A percentile compares a stretch with the other conserved stretches of the same genome.
phyloP scores from a whole-genome alignment of 2,888 invertebrate genomes.

The Archaeoteleia sp. region DNA sequence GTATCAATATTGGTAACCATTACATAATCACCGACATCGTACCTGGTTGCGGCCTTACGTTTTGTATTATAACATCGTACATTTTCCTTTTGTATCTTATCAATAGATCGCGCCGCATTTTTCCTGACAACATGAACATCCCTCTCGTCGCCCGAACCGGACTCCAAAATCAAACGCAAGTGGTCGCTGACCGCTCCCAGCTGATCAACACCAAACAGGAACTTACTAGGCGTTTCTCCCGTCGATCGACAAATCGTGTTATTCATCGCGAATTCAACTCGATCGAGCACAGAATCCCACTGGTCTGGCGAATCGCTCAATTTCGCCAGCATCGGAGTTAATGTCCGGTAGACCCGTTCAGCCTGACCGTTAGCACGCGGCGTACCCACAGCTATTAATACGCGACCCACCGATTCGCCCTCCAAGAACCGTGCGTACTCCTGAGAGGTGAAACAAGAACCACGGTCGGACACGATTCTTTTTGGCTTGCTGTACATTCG shows the following conservation, averaged over 20 bases:
- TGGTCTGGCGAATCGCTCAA: slow-evolving; percentile 40
- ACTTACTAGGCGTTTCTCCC: slow-evolving; percentile 55
- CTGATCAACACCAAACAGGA: slow-evolving; percentile 61
- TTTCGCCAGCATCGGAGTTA: slow-evolving; percentile 30
- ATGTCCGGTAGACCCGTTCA: slow-evolving; percentile 63
- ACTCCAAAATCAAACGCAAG: slow-evolving; percentile 13
- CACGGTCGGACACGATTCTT: slow-evolving; percentile 66
- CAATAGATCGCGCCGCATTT: slow-evolving; percentile 39
- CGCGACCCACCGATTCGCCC: slow-evolving; percentile 56
- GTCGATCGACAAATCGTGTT: slow-evolving; percentile 49
- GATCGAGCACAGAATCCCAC: slow-evolving; percentile 9
- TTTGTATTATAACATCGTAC: slow-evolving; percentile 55
- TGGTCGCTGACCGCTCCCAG: slow-evolving; percentile 48
- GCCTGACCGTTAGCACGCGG: slow-evolving; percentile 67
- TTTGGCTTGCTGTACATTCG: slow-evolving; percentile 59
- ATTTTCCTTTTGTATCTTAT: slow-evolving; percentile 54
- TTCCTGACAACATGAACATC: slow-evolving; percentile 43
- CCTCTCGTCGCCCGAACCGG: background rate
- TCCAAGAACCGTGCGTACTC: slow-evolving; percentile 63
- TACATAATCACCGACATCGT: slow-evolving; percentile 43
- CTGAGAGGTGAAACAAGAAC: slow-evolving; percentile 66
- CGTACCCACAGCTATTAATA: slow-evolving; percentile 59
- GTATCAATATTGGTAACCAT: slow-evolving; percentile 39
- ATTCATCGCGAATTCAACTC: slow-evolving; percentile 54
- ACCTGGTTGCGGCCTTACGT: slow-evolving; percentile 44